These are phyloP conservation scores for Palloptera scutellata DNA, from an alignment of 2,888 invertebrate species.

Conservation along the genomic window DNA sequence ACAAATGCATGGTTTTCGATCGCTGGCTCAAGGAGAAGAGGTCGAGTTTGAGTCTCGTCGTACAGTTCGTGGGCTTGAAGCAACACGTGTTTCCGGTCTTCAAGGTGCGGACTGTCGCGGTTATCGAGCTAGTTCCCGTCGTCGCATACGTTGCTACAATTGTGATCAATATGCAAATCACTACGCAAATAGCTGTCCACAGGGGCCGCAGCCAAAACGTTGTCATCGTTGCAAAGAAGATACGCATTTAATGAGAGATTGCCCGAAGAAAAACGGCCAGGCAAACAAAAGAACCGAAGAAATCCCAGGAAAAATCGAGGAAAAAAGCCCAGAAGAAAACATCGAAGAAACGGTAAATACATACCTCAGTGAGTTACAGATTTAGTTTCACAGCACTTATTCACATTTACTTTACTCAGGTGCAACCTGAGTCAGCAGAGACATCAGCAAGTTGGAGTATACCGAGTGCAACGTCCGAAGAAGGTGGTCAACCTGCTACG, in stretches of 20 bases:
- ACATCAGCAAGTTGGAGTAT: too few species aligned
- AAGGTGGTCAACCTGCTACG: too few species aligned
- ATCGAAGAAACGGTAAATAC: too few species aligned
- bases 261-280: conserved; percentile 68
- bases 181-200: conserved; percentile 87
- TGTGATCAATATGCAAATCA: conserved; percentile 94
- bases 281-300: too few species aligned
- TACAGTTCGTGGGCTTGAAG: conserved; percentile 87
- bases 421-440: too few species aligned
- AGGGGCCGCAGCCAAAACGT: conserved; percentile 88
- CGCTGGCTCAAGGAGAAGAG: conserved; percentile 86
- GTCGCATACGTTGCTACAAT: conserved; percentile 92
- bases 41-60: conserved; percentile 87
- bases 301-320: too few species aligned
- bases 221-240: conserved; percentile 91
- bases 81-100: conserved; percentile 83
- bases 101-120: conserved; percentile 78
- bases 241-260: conserved; percentile 89
- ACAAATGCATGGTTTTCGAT: conserved; percentile 86
- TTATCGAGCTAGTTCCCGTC: conserved; percentile 81
- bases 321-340: too few species aligned
- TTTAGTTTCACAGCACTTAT: too few species aligned
- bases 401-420: too few species aligned
- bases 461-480: too few species aligned
- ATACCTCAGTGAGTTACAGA: too few species aligned